Evolutionary conservation across 2,113 vertebrate genomes (phyloP).

Genomic region (Trinectes maculatus): DNA sequence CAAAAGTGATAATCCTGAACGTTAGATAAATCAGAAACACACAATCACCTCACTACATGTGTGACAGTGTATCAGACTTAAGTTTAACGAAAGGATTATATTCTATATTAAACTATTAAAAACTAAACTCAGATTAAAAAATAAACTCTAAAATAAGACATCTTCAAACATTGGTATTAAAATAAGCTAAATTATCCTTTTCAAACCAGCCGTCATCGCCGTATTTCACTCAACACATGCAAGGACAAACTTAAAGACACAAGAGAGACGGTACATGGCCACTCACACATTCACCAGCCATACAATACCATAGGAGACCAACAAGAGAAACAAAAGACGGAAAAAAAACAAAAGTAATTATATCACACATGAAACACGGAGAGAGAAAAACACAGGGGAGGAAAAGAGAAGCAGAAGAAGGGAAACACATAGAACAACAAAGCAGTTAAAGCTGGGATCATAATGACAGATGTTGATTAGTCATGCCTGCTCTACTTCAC

Average conservation of each 20-base stretch:
- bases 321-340: constrained; percentile 24
- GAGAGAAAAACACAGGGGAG: constrained; percentile 25
- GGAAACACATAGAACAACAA: constrained; percentile 60
- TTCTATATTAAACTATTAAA: no score
- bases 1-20: constrained; percentile 19
- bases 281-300: constrained; percentile 38
- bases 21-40: constrained; percentile 44
- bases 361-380: constrained; percentile 11
- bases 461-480: constrained; percentile 77
- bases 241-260: constrained; percentile 24
- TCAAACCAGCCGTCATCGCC: constrained; percentile 17
- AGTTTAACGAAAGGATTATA: no score
- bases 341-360: constrained; percentile 8
- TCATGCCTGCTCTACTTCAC: constrained; percentile 81
- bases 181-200: constrained; percentile 8
- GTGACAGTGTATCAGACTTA: constrained; percentile 22
- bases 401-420: constrained; percentile 52
- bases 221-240: constrained; percentile 41
- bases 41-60: constrained; percentile 9
- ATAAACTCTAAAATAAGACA: constrained; percentile 24
- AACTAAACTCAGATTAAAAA: constrained; percentile 20
- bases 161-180: constrained; percentile 17
- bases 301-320: constrained; percentile 29
- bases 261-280: constrained; percentile 1
- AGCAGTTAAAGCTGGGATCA: constrained; percentile 65